Percentiles rank a stretch among this genome's conserved stretches.
Evolutionary conservation across 2,888 invertebrate genomes (phyloP).

Genomic region (Ophion ellenae): DNA sequence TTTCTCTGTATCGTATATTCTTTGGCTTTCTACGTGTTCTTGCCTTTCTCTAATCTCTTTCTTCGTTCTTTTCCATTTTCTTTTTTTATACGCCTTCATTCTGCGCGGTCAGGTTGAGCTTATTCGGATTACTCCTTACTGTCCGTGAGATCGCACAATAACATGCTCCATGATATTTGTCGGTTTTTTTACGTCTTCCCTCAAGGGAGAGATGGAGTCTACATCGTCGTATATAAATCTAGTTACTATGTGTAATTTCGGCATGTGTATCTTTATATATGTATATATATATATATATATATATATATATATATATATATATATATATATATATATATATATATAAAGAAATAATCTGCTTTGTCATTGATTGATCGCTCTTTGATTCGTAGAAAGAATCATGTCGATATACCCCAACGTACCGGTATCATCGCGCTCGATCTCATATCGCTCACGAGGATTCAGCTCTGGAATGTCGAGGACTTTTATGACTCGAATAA

Average conservation of each 20-base stretch:
- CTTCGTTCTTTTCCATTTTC: conserved; percentile 35
- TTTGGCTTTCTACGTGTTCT: conserved; percentile 60
- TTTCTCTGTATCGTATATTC: conserved; percentile 45
- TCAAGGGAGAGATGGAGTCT: neutral
- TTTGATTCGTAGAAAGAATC: conserved; percentile 11
- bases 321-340: neutral
- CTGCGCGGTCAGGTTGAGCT: conserved; percentile 25
- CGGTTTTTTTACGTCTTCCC: neutral
- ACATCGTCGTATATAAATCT: neutral
- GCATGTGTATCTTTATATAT: neutral
- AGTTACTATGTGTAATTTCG: neutral
- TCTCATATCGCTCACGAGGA: conserved; percentile 1
- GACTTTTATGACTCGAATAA: conserved; percentile 8
- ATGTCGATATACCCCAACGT: conserved; percentile 18
- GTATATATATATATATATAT: neutral
- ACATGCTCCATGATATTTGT: conserved; percentile 35
- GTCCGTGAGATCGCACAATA: conserved; percentile 49
- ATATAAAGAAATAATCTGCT: conserved; percentile 18
- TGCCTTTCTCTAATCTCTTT: conserved; percentile 42
- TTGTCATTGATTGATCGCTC: conserved; percentile 37
- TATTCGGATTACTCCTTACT: conserved; percentile 58
- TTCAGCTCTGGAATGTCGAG: conserved; percentile 30
- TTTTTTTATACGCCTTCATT: conserved; percentile 21
- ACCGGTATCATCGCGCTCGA: conserved; percentile 7
- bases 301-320: neutral